Conservation (phyloP, 2,797 vertebrate species). For the Eupleurogrammus muticus region DNA sequence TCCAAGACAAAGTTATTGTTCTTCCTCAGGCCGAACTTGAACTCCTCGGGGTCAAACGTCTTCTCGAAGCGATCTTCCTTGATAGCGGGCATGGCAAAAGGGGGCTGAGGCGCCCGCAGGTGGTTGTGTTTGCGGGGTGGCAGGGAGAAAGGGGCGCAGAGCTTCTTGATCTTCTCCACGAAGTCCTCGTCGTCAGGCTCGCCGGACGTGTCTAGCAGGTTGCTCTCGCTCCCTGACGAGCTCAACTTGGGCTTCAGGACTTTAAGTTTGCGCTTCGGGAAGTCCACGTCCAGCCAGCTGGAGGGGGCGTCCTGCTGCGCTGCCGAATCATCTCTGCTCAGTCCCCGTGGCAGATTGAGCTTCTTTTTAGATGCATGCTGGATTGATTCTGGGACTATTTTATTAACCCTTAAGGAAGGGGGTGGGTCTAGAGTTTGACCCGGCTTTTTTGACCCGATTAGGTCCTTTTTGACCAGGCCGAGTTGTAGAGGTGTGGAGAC, state of each 20-base stretch:
- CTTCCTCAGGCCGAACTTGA: slow-evolving; percentile 90
- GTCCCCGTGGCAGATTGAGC: slow-evolving; percentile 30
- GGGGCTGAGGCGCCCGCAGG: slow-evolving; percentile 85
- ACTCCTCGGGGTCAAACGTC: slow-evolving; percentile 89
- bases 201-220: slow-evolving; percentile 85
- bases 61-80: slow-evolving; percentile 92
- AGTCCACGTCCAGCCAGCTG: slow-evolving; percentile 84
- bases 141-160: slow-evolving; percentile 86
- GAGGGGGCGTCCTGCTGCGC: slow-evolving; percentile 69
- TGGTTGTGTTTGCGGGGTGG: slow-evolving; percentile 90
- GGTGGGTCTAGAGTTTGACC: slow-evolving; percentile 43
- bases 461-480: slow-evolving; percentile 26
- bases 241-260: slow-evolving; percentile 71
- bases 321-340: slow-evolving; percentile 49
- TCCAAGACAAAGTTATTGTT: slow-evolving; percentile 76
- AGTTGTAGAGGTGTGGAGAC: slow-evolving; percentile 11
- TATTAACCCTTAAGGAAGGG: slow-evolving; percentile 47
- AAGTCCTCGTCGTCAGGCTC: slow-evolving; percentile 92
- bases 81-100: slow-evolving; percentile 93
- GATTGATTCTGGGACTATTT: slow-evolving; percentile 33
- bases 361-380: slow-evolving; percentile 65
- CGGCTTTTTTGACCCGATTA: slow-evolving; percentile 28
- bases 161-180: slow-evolving; percentile 90
- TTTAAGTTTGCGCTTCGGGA: slow-evolving; percentile 68
- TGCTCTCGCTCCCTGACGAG: slow-evolving; percentile 83